Evolutionary conservation across 2,113 vertebrate genomes (phyloP).

Genomic region (Hemichromis elongatus): DNA sequence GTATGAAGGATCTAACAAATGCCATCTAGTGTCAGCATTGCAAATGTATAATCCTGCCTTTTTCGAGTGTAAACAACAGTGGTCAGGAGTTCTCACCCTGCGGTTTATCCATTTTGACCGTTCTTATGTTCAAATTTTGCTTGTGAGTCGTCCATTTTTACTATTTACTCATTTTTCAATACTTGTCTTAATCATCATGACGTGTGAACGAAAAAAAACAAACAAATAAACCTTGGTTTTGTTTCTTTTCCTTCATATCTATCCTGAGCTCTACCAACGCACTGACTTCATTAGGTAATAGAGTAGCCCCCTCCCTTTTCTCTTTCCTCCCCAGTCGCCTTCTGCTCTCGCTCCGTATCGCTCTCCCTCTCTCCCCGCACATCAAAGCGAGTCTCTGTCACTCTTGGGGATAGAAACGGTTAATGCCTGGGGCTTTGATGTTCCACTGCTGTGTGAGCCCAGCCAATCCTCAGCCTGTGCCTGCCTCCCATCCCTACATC

Average conservation of each 20-base stretch:
- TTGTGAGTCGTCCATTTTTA: background rate
- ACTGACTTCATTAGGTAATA: slow-evolving; percentile 60
- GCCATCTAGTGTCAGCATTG: background rate
- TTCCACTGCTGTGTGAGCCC: slow-evolving; percentile 62
- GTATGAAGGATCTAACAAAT: background rate
- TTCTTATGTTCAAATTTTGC: background rate
- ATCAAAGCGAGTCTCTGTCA: slow-evolving; percentile 62
- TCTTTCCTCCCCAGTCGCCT: slow-evolving; percentile 33
- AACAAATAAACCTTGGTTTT: background rate
- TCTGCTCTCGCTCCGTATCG: slow-evolving; percentile 8
- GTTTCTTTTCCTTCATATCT: slow-evolving; percentile 27
- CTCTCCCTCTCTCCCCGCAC: slow-evolving; percentile 20
- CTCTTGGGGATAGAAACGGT: slow-evolving; percentile 69
- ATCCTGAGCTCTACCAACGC: slow-evolving; percentile 50
- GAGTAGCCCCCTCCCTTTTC: slow-evolving; percentile 15
- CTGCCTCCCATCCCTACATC: slow-evolving; percentile 49
- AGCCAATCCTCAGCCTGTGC: slow-evolving; percentile 59
- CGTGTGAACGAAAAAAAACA: background rate
- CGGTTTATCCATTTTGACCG: background rate
- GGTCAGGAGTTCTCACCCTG: background rate
- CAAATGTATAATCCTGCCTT: background rate
- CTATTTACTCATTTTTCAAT: background rate
- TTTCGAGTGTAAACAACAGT: background rate
- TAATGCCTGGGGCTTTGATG: slow-evolving; percentile 73
- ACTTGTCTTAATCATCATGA: background rate